Percentiles rank a stretch among this genome's conserved stretches.
Evolutionary conservation across 2,888 invertebrate genomes (phyloP).

Genomic region (Rhagophthalmus giganteus): DNA sequence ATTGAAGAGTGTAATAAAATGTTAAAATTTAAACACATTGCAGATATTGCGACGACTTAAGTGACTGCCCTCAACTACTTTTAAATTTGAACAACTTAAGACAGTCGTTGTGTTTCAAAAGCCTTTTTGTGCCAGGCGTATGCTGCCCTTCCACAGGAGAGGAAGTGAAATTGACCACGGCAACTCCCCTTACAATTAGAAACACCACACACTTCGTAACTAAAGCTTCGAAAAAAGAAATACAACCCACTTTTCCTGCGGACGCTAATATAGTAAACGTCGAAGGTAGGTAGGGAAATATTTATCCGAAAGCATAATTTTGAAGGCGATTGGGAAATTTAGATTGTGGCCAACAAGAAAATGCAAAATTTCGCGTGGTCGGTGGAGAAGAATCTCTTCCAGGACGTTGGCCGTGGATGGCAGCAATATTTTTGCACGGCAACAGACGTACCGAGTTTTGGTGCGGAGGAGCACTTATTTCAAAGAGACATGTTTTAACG

Average conservation of each 20-base stretch:
- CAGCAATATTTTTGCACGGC: constrained; percentile 88
- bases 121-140: constrained; percentile 87
- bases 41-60: constrained; percentile 78
- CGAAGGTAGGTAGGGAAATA: constrained; percentile 60
- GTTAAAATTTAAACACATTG: too few relatives aligned
- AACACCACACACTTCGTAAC: constrained; percentile 29
- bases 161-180: constrained; percentile 6
- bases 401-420: constrained; percentile 97
- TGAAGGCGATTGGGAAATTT: too few relatives aligned
- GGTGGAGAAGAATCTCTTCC: constrained; percentile 84
- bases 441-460: constrained; percentile 85
- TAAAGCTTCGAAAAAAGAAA: constrained; percentile 39
- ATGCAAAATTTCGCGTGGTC: constrained; percentile 84
- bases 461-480: constrained; percentile 90
- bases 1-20: too few relatives aligned
- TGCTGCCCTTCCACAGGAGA: constrained; percentile 70
- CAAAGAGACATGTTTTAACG: constrained; percentile 78
- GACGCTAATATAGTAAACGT: constrained; percentile 57
- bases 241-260: constrained; percentile 35
- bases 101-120: constrained; percentile 89
- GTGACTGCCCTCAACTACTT: constrained; percentile 83
- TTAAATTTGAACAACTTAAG: constrained; percentile 79
- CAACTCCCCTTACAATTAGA: neutral
- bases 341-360: constrained; percentile 83
- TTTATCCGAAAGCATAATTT: too few relatives aligned